Evolutionary conservation across 2,888 invertebrate genomes (phyloP), one percentile per base, ranked within the genome.

Genomic region (Thelaira solivaga): DNA sequence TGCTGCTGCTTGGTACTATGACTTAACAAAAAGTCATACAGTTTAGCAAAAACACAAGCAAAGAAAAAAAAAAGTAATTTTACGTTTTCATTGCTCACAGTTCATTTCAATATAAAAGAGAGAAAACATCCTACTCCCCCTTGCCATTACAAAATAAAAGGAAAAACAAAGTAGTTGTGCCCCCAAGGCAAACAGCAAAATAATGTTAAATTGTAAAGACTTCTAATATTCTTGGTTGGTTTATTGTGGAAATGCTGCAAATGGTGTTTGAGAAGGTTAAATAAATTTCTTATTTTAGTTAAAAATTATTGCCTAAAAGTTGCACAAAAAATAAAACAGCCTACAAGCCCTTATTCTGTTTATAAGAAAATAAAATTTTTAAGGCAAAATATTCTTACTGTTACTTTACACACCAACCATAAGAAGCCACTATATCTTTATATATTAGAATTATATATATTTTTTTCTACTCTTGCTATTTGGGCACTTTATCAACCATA

Each of bases 401-500:
- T 39, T 62, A 13, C 26, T 49, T 18, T 20, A 7, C 11, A 4
- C 59, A 7, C 34, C 20, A 10, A 26, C 26, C 47, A 26, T 29
- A 3, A 53, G 51, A 10, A n/a, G 31, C 8, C 47, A 7, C 16
- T 13, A 1, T 5, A 26, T 6, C 4, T 26, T 13, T 39, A 39
- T 39, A 39, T n/a, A 39, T 39, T 39, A n/a, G n/a, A n/a, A n/a
- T n/a, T n/a, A n/a, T n/a, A n/a, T n/a, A n/a, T n/a, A n/a, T n/a
- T n/a, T n/a, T n/a, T n/a, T n/a, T n/a, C n/a, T n/a, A n/a, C n/a
- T n/a, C n/a, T n/a, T n/a, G n/a, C n/a, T n/a, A n/a, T 69, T 61
- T 61, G 55, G 67, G 41, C 73, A 74, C 74, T 74, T 80, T 80
- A 80, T 76, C 79, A 79, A 74, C 67, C 71, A 47, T 67, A 67